phyloP scores from a whole-genome alignment of 2,797 vertebrate species.

The Odontamblyopus rebecca region DNA sequence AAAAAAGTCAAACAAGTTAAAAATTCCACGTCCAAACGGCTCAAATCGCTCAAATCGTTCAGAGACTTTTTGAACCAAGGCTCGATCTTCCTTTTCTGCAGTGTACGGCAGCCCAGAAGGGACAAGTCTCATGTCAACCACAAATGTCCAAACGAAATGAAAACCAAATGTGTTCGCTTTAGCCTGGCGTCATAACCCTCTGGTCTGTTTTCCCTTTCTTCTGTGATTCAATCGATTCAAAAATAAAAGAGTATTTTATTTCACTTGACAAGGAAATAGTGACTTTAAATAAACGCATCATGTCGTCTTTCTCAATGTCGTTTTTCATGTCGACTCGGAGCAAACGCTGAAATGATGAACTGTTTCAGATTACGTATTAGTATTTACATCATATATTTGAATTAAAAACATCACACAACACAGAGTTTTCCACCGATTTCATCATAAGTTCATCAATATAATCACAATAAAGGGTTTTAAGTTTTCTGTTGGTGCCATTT shows the following conservation, averaged over 20 bases:
- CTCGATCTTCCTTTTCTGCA: not conserved
- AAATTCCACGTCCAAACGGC: not conserved
- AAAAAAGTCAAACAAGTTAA: not conserved
- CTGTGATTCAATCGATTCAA: not conserved
- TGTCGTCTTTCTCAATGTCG: not conserved
- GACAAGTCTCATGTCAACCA: conserved; percentile 15
- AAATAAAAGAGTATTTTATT: not conserved
- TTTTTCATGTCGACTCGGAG: not conserved
- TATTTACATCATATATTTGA: not conserved
- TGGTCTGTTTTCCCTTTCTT: not conserved
- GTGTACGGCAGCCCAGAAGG: not conserved
- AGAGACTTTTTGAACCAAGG: not conserved
- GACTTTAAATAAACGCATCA: not conserved
- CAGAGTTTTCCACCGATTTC: not conserved
- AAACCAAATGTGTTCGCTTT: not conserved
- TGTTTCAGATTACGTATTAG: not conserved
- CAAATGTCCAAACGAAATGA: not conserved
- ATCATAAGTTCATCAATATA: not conserved
- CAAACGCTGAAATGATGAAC: not conserved
- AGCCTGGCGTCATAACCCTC: too few species aligned
- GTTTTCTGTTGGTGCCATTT: not conserved
- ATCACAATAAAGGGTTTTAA: not conserved
- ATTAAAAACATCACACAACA: not conserved
- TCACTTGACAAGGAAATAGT: not conserved
- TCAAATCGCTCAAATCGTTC: not conserved